Conservation (phyloP, 2,113 vertebrate species). For the Pyrgilauda ruficollis region DNA sequence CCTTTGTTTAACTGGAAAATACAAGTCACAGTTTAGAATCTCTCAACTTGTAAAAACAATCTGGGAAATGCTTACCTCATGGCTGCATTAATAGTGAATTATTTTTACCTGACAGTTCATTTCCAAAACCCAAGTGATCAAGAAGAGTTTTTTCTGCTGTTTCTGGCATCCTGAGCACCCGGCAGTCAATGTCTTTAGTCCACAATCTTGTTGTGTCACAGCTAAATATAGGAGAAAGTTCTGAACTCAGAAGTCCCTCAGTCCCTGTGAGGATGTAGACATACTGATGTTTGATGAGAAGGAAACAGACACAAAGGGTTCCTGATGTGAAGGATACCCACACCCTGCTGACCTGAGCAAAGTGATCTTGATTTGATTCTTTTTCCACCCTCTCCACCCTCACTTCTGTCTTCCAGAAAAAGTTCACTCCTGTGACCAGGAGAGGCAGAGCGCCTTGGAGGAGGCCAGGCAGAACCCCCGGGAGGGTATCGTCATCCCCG, state of each 20-base stretch:
- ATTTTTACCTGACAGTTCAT: neutral
- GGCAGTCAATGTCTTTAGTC: neutral
- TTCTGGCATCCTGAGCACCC: neutral
- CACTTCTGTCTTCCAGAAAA: constrained; percentile 84
- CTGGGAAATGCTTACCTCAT: neutral
- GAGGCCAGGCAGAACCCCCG: constrained; percentile 87
- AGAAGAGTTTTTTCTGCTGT: neutral
- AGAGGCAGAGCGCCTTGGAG: constrained; percentile 90
- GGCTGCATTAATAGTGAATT: neutral
- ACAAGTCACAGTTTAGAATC: neutral
- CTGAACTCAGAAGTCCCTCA: neutral
- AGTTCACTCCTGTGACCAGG: constrained; percentile 95
- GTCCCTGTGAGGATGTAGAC: neutral
- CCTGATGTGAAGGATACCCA: neutral
- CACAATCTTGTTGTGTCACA: neutral
- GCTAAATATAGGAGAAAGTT: neutral
- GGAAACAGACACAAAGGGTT: neutral
- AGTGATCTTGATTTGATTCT: neutral
- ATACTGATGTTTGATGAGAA: neutral
- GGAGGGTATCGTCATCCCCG: constrained; percentile 91
- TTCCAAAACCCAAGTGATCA: neutral
- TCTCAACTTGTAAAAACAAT: neutral
- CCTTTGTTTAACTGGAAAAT: neutral
- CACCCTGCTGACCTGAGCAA: neutral
- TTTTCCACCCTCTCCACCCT: neutral